Base-by-base conservation (phyloP, 2,888 invertebrate genomes). In the Liopterus haemorrhoidalis region DNA sequence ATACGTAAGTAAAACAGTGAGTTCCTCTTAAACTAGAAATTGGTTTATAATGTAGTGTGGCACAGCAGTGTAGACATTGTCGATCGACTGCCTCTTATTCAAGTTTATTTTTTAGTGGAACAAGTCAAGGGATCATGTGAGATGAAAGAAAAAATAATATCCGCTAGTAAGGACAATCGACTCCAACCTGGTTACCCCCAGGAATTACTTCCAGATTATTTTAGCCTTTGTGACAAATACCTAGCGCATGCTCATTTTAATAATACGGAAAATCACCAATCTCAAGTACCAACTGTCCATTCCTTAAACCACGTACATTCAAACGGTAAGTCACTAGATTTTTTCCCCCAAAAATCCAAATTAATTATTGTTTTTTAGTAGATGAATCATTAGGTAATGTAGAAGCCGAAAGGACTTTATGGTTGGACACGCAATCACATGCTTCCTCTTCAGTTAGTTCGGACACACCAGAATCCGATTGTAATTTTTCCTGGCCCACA, bases 51-150 rank as follows among this genome's bases (percentile, higher is more conserved):
- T 22, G 9, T 22, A 22, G 6, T 8, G 22, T 22, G 22, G 5
- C n/a, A n/a, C n/a, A 28, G 15, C 27, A 27, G 9, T 3, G 12
- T 8, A 14, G 28, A 28, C 28, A 28, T 28, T 28, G 15, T 28
- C 15, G 11, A 14, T 9, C 28, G 15, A 11, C 5, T 28, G 4
- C 15, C 9, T 5, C 15, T 2, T 15, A 3, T 5, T 8, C 12
- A 11, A 28, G 15, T 28, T 15, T 28, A 8, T 28, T 6, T 14
- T n/a, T 14, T 14, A 84, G 84, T 85, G 75, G 85, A 85, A 66
- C 82, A 83, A 71, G 74, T 85, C 39, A 85, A 85, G 66, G 80
- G 81, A 39, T 73, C 76, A 55, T 71, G 75, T 43, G 82, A 83
- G 60, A 71, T 78, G 55, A 72, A 78, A 54, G 79, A 81, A 56